Evolutionary conservation across 2,113 vertebrate genomes (phyloP), one percentile per base, ranked within the genome.

Genomic region (Apodemus sylvaticus): DNA sequence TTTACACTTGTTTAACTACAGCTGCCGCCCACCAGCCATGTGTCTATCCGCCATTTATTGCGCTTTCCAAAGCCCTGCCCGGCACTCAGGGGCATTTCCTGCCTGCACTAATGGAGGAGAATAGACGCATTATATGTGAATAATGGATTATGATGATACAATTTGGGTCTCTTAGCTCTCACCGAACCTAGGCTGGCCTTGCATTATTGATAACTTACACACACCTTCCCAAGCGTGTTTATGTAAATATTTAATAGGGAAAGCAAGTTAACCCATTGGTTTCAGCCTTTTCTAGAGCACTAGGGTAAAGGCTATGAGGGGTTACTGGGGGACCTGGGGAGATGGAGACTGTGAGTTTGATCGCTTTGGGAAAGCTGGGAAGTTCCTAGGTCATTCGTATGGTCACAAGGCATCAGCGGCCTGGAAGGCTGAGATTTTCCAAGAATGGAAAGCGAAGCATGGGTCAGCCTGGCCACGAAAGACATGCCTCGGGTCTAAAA

Each of bases 201-300:
- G 99, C 99, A 99, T 99, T 99, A 99, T 99, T 99, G 99, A 99
- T 99, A 99, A 99, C 99, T 99, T 99, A 99, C 99, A 99, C 99
- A 99, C 99, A 99, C 99, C 99, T 99, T 99, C 99, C 99, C 98
- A 99, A 99, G 99, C 99, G 99, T 99, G 99, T 99, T 98, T 99
- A 99, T 99, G 99, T 99, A 99, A 99, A 99, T 99, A 99, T 99
- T 99, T 99, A 99, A 99, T 99, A 98, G 97, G 97, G 94, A 97
- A 98, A 98, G 98, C 98, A 98, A 98, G 97, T 99, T 99, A 99
- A 99, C 98, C 98, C 98, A 96, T 99, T 98, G 97, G 11, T 98
- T 98, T 89, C 98, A 97, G 97, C 95, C 96, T 91, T 96, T 98
- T 97, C 95, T 96, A 98, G 73, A 92, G 94, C 68, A 5, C 45